phyloP scores from a whole-genome alignment of 1,140 invertebrate genomes.

The Eupeodes corollae region DNA sequence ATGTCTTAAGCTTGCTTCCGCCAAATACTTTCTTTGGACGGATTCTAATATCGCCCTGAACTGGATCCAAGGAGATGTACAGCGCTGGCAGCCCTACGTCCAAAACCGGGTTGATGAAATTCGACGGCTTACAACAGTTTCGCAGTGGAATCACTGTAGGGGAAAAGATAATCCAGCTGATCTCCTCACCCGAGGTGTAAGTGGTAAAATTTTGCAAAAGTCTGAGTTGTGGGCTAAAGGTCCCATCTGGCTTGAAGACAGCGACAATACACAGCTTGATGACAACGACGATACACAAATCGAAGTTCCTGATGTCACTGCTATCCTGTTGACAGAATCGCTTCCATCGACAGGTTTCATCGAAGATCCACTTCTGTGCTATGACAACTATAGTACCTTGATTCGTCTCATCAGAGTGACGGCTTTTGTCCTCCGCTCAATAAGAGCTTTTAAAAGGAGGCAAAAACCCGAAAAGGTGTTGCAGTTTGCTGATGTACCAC shows the following conservation, averaged over 20 bases:
- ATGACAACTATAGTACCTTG: background rate
- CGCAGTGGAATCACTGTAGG: slow-evolving; percentile 16
- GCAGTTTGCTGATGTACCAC: background rate
- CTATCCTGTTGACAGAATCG: background rate
- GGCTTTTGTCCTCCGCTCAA: background rate
- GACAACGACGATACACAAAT: background rate
- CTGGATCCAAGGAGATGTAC: background rate
- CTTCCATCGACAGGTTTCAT: background rate
- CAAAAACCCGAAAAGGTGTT: background rate
- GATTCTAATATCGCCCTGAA: slow-evolving; percentile 3
- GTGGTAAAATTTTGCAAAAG: background rate
- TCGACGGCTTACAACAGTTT: slow-evolving; percentile 6
- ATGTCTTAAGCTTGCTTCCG: background rate
- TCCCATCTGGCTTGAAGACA: background rate
- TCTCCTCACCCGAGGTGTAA: background rate
- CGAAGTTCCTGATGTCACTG: background rate
- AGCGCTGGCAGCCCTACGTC: slow-evolving; percentile 14
- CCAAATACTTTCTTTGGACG: slow-evolving; percentile 1
- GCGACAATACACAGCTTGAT: background rate
- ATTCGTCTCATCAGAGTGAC: background rate
- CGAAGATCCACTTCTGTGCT: background rate
- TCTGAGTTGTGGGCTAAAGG: background rate
- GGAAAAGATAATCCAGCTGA: slow-evolving; percentile 16
- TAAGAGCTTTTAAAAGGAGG: background rate
- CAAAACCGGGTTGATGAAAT: slow-evolving; percentile 17